Base-by-base conservation (phyloP, 2,888 invertebrate genomes). In the Creontiades dilutus region DNA sequence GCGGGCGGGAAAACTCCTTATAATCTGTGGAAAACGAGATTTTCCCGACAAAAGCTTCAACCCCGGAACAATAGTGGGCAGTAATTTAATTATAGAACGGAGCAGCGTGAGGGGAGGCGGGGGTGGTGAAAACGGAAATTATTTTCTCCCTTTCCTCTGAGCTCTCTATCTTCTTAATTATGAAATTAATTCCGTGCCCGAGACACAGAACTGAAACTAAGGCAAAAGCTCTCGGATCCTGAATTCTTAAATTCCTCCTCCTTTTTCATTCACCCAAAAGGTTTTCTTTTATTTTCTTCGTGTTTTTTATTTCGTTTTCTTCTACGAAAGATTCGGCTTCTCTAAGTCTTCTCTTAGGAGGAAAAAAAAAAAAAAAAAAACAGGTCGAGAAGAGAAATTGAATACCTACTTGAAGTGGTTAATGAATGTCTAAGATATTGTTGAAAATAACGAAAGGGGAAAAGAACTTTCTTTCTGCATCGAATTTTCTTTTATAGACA, bases 181-280 rank as follows among this genome's bases (percentile, higher is more conserved):
- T 68, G 68, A 68, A 68, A 68, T 68, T 68, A 68, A 68, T 68
- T 68, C 27, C 68, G n/a, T 68, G 68, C 68, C 68, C 68, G 68
- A 19, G 68, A 68, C 68, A 68, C 68, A 23, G 68, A 68, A 68
- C 68, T 68, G 68, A 68, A 68, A 68, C 68, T 68, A 27, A 68
- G 68, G 80, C n/a, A 1, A 80, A 37, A 80, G 48, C 80, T 19
- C 46, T 46, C 23, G 80, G 80, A 80, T 46, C n/a, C 80, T 16
- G 80, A 28, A 47, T 48, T 46, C n/a, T 19, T 80, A 12, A 80
- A 46, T 68, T 68, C 27, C 9, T 23, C 68, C 23, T 52, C 16
- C 52, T 12, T 68, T 68, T 57, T 13, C 5, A 23, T 61, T 61
- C 11, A 19, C 61, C 68, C 68, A 7, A 68, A 68, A 27, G 27